Evolutionary conservation across 2,797 vertebrate species (phyloP), one percentile per base, ranked within the genome.

Genomic region (Chlorospingus flavigularis): DNA sequence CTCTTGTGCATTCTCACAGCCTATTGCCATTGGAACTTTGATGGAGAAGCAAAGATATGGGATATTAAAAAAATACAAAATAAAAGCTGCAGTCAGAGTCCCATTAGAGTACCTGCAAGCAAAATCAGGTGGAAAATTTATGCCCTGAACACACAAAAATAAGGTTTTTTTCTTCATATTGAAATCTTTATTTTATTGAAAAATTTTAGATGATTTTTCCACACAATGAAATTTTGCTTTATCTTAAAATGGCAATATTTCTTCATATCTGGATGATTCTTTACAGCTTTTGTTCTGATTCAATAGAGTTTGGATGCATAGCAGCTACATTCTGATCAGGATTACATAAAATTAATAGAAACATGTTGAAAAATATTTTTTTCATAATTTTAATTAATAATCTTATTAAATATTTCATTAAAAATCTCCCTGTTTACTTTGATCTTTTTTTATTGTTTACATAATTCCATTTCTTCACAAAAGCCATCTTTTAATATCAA

Each of bases 361-460:
- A 19, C 20, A 31, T 67, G 40, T 25, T 71, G 17, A 63, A 55
- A 90, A 85, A 57, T 45, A 65, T 73, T 48, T 26, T 5, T 73
- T 84, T 92, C 51, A 48, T 7, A 66, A 57, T 58, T 60, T 51
- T 71, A 73, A 19, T 45, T 25, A 31, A 30, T 35, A 86, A 28
- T 1, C 10, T 37, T 58, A 63, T 13, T 4, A 86, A 94, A 55
- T 42, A 21, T 24, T 75, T 94, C 11, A 87, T 48, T 43, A 81
- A 58, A 6, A 61, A 25, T 66, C 63, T 79, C 16, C 20, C 11
- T 86, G 5, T 82, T 94, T 67, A 43, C 30, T 80, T 68, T 73
- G n/a, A 76, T 95, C 4, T 68, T 88, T 86, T 94, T 58, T 85
- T 51, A 92, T 72, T 94, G 42, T 87, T 92, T 96, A 84, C 15